phyloP scores from a whole-genome alignment of 2,113 vertebrate genomes.

The Mastomys natalensis region DNA sequence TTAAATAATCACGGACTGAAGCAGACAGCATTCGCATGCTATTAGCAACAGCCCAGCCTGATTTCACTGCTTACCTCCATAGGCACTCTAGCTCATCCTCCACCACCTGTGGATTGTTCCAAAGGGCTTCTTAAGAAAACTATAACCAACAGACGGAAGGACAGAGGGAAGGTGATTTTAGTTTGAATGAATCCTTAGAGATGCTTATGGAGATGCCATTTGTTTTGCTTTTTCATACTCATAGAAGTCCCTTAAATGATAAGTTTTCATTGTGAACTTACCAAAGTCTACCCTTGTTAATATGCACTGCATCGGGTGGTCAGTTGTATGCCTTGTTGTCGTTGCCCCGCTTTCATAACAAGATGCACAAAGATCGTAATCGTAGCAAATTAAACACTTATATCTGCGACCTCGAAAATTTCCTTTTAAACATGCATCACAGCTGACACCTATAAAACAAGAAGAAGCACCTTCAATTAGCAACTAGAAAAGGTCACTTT shows the following conservation, averaged over 20 bases:
- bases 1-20: not conserved
- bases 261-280: constrained; percentile 84
- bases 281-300: constrained; percentile 99
- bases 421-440: constrained; percentile 99
- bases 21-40: not conserved
- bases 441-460: constrained; percentile 96
- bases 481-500: constrained; percentile 58
- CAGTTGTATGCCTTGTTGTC: constrained; percentile 98
- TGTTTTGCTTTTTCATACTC: not conserved
- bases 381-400: constrained; percentile 99
- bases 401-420: constrained; percentile 98
- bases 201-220: not conserved
- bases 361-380: constrained; percentile 99
- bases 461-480: constrained; percentile 73
- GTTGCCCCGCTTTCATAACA: constrained; percentile 99
- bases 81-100: constrained; percentile 3
- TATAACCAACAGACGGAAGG: constrained; percentile 26
- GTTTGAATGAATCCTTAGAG: not conserved
- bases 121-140: constrained; percentile 39
- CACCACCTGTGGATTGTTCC: not conserved
- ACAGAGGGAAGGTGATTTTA: constrained; percentile 4
- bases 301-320: constrained; percentile 99
- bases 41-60: not conserved
- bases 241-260: not conserved
- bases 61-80: not conserved